Conservation (phyloP, 2,888 invertebrate genomes). For the Protonemura montana region DNA sequence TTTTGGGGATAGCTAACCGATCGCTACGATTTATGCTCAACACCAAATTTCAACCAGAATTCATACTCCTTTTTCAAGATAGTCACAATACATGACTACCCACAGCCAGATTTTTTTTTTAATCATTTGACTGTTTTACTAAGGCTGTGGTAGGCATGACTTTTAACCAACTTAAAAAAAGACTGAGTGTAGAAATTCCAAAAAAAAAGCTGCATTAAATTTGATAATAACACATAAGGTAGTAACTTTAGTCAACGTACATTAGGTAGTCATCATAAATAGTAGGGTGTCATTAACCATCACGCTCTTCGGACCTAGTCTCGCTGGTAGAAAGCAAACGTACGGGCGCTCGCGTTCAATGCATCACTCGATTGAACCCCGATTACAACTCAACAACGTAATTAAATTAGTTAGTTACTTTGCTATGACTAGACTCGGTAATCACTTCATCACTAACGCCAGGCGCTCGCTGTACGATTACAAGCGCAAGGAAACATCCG, state of each 20-base stretch:
- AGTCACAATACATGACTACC: too few relatives aligned
- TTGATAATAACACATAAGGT: neutral
- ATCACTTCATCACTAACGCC: conserved; percentile 7
- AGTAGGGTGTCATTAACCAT: neutral
- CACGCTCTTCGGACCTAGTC: neutral
- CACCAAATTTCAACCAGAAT: too few relatives aligned
- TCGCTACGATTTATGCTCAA: too few relatives aligned
- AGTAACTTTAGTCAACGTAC: neutral
- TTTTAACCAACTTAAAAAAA: too few relatives aligned
- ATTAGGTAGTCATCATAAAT: neutral
- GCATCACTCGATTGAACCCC: neutral
- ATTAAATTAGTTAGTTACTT: conserved; percentile 18
- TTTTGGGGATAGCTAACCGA: too few relatives aligned
- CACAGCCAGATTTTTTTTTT: too few relatives aligned
- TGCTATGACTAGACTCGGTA: conserved; percentile 30
- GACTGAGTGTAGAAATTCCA: neutral
- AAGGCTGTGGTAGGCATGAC: too few relatives aligned
- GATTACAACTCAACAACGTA: neutral
- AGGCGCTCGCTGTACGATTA: neutral
- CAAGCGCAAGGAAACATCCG: neutral
- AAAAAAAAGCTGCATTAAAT: neutral
- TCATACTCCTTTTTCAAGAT: too few relatives aligned
- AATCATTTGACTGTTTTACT: too few relatives aligned
- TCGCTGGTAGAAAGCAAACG: neutral
- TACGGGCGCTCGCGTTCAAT: neutral